These are phyloP conservation scores for Anguilla marmorata DNA, from an alignment of 2,797 vertebrate genomes.

Conservation along the genomic window DNA sequence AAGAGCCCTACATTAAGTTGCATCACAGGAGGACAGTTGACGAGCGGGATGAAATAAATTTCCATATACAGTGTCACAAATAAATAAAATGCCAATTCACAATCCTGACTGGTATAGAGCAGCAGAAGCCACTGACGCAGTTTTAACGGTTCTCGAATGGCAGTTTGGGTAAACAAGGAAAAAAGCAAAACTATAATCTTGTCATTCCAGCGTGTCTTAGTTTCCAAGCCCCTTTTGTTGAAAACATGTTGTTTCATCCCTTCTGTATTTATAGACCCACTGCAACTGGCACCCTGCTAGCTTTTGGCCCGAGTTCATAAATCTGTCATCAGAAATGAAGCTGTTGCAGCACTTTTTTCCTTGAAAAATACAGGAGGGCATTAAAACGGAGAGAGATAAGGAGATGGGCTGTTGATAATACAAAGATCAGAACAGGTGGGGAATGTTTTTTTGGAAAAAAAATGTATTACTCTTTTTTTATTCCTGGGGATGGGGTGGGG, in stretches of 20 bases:
- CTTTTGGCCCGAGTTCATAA: slow-evolving; percentile 80
- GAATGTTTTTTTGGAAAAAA: slow-evolving; percentile 65
- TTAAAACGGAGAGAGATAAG: slow-evolving; percentile 79
- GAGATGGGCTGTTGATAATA: slow-evolving; percentile 66
- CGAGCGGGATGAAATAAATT: background rate
- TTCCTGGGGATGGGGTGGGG: slow-evolving; percentile 29
- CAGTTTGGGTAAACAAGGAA: slow-evolving; percentile 25
- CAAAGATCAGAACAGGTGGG: slow-evolving; percentile 69
- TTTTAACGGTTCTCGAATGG: background rate
- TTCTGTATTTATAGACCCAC: slow-evolving; percentile 77
- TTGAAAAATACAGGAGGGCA: slow-evolving; percentile 83
- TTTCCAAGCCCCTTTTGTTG: slow-evolving; percentile 67
- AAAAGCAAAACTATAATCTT: slow-evolving; percentile 58
- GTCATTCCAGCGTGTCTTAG: slow-evolving; percentile 45
- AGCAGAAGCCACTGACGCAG: background rate
- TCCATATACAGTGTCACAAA: background rate
- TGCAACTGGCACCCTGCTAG: slow-evolving; percentile 77
- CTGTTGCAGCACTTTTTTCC: slow-evolving; percentile 80
- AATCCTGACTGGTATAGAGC: background rate
- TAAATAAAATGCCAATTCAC: background rate
- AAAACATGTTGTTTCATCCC: slow-evolving; percentile 89
- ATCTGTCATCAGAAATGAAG: slow-evolving; percentile 90
- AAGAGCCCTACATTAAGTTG: background rate
- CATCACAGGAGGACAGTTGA: background rate
- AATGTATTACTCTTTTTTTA: slow-evolving; percentile 31